A percentile compares a stretch with the other conserved stretches of the same genome.
These are phyloP conservation scores for Paradoxurus hermaphroditus DNA, from an alignment of 2,113 vertebrate genomes.

Conservation along the genomic window DNA sequence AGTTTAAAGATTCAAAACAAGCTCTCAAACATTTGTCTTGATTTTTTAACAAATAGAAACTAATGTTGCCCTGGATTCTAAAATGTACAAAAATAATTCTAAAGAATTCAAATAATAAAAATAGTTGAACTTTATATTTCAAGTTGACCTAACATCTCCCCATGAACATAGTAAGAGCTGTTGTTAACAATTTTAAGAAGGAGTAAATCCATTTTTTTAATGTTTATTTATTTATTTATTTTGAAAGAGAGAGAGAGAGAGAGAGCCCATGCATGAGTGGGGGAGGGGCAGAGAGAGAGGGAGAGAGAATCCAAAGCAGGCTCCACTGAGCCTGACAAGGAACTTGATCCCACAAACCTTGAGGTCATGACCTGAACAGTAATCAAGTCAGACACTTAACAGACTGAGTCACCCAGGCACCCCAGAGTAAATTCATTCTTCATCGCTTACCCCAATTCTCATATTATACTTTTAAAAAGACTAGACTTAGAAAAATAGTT, in stretches of 20 bases:
- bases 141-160: neutral
- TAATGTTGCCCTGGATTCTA: neutral
- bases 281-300: neutral
- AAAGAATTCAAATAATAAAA: neutral
- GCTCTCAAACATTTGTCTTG: neutral
- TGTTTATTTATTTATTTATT: neutral
- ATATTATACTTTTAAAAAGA: neutral
- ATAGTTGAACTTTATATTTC: neutral
- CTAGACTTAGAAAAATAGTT: neutral
- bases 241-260: neutral
- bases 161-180: neutral
- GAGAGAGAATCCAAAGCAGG: neutral
- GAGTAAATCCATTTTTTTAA: neutral
- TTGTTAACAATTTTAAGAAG: neutral
- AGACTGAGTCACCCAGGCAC: neutral
- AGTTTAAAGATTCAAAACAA: neutral
- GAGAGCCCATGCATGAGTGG: neutral
- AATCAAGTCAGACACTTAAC: neutral
- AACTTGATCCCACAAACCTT: neutral
- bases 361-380: neutral
- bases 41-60: neutral
- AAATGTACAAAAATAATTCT: neutral
- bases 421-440: neutral
- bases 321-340: neutral
- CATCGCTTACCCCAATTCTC: neutral